phyloP scores from a whole-genome alignment of 2,113 vertebrate species.

The Heloderma charlesbogerti region DNA sequence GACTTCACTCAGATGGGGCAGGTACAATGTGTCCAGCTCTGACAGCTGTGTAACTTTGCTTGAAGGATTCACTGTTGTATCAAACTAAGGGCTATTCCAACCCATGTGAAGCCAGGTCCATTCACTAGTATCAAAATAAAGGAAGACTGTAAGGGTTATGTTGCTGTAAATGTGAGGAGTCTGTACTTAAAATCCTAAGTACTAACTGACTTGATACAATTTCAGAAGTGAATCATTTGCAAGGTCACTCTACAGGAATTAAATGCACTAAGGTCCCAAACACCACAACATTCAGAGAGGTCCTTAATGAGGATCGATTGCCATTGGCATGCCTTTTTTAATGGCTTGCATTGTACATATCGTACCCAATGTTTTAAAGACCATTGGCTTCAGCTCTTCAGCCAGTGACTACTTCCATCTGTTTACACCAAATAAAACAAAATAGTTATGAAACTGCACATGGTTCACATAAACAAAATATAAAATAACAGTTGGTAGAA shows the following conservation, averaged over 20 bases:
- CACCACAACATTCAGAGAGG: accelerated
- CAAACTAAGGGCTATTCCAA: too few relatives aligned
- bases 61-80: too few relatives aligned
- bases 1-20: too few relatives aligned
- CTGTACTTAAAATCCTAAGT: background rate
- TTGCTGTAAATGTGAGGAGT: background rate
- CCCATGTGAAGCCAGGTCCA: too few relatives aligned
- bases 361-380: background rate
- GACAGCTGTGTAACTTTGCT: too few relatives aligned
- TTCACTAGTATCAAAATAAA: background rate
- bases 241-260: background rate
- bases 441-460: background rate
- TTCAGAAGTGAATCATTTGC: background rate
- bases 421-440: background rate
- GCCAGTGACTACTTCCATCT: background rate
- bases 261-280: background rate
- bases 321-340: background rate
- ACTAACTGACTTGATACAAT: background rate
- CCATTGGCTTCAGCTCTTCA: background rate
- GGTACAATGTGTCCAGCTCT: too few relatives aligned
- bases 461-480: background rate
- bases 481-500: too few relatives aligned
- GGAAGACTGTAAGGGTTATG: background rate
- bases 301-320: accelerated
- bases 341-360: background rate